phyloP scores from a whole-genome alignment of 2,888 invertebrate species.

The Coelinius sp. region DNA sequence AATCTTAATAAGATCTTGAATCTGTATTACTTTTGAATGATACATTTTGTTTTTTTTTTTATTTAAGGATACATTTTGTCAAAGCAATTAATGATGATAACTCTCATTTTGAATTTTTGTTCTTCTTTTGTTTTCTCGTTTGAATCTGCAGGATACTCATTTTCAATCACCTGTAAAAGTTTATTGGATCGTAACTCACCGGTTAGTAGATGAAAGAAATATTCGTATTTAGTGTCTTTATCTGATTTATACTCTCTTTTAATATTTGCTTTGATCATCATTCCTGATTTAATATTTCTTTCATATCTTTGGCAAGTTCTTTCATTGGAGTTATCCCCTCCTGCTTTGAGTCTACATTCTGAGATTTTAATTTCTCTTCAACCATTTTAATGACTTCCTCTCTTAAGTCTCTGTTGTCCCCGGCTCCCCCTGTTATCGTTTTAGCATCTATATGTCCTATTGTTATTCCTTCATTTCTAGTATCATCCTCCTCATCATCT shows the following conservation, averaged over 20 bases:
- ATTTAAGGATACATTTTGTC: conserved; percentile 1
- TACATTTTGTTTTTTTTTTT: conserved; percentile 1
- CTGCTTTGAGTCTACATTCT: background rate
- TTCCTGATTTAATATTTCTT: background rate
- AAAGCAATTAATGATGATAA: conserved; percentile 16
- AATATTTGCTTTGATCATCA: background rate
- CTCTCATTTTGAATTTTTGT: conserved; percentile 13
- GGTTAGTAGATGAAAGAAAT: conserved; percentile 17
- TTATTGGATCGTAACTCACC: conserved; percentile 6
- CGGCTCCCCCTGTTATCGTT: background rate
- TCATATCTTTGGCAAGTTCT: background rate
- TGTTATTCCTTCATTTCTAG: conserved; percentile 1
- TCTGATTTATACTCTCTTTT: conserved; percentile 1
- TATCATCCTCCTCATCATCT: background rate
- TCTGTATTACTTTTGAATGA: background rate
- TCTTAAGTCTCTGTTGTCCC: background rate
- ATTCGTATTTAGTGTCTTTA: conserved; percentile 16
- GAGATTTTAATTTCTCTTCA: background rate
- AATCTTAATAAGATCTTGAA: background rate
- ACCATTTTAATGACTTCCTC: background rate
- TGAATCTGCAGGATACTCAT: background rate
- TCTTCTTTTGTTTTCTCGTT: background rate
- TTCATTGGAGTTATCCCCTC: background rate
- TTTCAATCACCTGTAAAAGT: conserved; percentile 6
- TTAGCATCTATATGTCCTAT: background rate